phyloP scores from a whole-genome alignment of 1,140 invertebrate genomes.

The Medauroidea extradentata region DNA sequence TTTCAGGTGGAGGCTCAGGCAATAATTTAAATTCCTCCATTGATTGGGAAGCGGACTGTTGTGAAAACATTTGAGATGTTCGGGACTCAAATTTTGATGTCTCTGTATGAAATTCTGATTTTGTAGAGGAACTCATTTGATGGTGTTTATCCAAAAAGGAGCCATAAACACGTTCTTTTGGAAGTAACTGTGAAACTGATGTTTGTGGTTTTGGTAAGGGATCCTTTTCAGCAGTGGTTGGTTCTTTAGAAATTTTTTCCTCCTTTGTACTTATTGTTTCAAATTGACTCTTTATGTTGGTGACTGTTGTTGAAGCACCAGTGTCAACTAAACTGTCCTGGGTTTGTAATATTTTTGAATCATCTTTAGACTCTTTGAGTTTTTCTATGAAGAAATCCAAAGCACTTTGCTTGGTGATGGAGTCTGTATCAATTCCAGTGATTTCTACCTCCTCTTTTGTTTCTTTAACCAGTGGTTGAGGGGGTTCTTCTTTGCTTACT shows the following conservation, averaged over 20 bases:
- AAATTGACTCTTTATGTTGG: too few species aligned
- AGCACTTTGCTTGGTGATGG: constrained; percentile 48
- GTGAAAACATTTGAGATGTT: neutral
- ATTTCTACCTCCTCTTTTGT: constrained; percentile 28
- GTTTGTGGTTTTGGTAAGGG: too few species aligned
- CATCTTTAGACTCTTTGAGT: constrained; percentile 42
- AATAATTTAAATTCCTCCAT: constrained; percentile 52
- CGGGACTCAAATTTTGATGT: neutral
- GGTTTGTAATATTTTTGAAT: neutral
- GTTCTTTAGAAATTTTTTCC: too few species aligned
- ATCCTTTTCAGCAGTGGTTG: too few species aligned
- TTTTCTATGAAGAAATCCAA: constrained; percentile 56
- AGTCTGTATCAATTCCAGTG: constrained; percentile 41
- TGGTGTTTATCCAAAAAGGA: too few species aligned
- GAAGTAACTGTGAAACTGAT: too few species aligned
- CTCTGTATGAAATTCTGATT: constrained; percentile 1
- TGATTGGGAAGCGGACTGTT: constrained; percentile 20
- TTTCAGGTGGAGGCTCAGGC: constrained; percentile 68
- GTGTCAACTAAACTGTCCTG: neutral
- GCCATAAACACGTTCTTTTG: too few species aligned
- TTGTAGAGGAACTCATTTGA: neutral
- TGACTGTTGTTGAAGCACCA: neutral
- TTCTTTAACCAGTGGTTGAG: neutral
- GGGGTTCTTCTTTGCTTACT: neutral
- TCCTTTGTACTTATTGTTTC: too few species aligned